These are phyloP conservation scores for Scelioninae gen. 1 DNA, from an alignment of 2,888 invertebrate genomes.

Conservation along the genomic window DNA sequence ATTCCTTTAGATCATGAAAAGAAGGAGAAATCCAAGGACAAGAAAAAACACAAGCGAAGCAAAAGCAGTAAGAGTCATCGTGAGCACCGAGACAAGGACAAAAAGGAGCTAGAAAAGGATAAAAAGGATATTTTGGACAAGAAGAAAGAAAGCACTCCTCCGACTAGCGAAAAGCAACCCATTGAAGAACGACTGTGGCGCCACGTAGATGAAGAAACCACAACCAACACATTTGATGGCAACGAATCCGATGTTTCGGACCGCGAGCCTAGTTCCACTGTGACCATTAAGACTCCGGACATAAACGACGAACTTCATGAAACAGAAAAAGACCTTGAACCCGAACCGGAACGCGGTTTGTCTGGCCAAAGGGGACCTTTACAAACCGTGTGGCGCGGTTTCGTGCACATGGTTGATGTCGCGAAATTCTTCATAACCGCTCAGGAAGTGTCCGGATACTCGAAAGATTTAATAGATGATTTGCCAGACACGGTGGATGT, in stretches of 20 bases:
- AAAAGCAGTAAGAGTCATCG: conserved; percentile 72
- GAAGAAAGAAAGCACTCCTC: conserved; percentile 71
- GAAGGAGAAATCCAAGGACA: conserved; percentile 75
- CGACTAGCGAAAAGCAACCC: conserved; percentile 77
- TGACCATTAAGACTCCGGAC: conserved; percentile 87
- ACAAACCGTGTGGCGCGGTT: conserved; percentile 91
- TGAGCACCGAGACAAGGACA: conserved; percentile 74
- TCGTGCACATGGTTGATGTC: conserved; percentile 95
- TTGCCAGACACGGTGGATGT: conserved; percentile 92
- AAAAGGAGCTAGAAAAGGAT: conserved; percentile 75
- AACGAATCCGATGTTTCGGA: conserved; percentile 85
- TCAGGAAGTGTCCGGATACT: conserved; percentile 89
- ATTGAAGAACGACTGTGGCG: conserved; percentile 86
- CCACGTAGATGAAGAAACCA: conserved; percentile 84
- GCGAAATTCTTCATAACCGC: conserved; percentile 94
- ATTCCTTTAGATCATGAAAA: conserved; percentile 63
- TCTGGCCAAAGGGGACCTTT: conserved; percentile 71
- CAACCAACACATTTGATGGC: conserved; percentile 80
- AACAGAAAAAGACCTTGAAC: conserved; percentile 72
- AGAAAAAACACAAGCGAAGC: conserved; percentile 73
- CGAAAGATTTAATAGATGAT: conserved; percentile 89
- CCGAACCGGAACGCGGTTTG: conserved; percentile 2
- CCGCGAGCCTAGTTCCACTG: conserved; percentile 92
- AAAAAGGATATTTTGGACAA: conserved; percentile 71
- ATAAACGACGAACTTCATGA: conserved; percentile 81